These are phyloP conservation scores for Ctenopoma kingsleyae DNA, from an alignment of 2,797 vertebrate genomes.

Conservation along the genomic window DNA sequence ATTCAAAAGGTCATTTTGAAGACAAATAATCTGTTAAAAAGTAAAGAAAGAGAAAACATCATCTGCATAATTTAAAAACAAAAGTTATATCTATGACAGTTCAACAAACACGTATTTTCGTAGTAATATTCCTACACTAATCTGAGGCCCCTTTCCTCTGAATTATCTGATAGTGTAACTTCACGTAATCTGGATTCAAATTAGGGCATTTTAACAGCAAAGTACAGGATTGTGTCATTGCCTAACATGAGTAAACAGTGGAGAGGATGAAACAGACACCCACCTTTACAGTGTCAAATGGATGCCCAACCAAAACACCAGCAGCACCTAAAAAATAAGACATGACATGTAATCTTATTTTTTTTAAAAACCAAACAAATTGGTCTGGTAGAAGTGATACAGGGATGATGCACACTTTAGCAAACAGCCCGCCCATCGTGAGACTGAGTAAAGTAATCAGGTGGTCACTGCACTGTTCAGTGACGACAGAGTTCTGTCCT, in stretches of 20 bases:
- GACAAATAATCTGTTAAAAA: no score
- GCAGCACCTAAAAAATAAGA: constrained; percentile 88
- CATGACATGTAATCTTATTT: background rate
- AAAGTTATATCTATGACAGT: no score
- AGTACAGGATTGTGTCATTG: constrained; percentile 9
- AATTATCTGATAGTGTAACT: background rate
- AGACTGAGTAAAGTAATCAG: constrained; percentile 20
- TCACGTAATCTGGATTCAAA: constrained; percentile 31
- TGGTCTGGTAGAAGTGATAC: background rate
- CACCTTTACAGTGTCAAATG: constrained; percentile 98
- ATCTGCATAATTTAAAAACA: no score
- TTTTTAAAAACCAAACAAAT: background rate
- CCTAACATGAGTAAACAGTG: constrained; percentile 31
- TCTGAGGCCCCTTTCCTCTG: background rate
- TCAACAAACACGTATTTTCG: background rate
- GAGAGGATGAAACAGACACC: constrained; percentile 68
- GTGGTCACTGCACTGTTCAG: constrained; percentile 40
- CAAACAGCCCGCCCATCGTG: constrained; percentile 1
- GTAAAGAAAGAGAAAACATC: background rate
- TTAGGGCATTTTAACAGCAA: constrained; percentile 12
- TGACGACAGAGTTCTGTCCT: constrained; percentile 52
- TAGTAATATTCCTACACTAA: background rate
- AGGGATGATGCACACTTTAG: background rate
- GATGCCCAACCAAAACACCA: constrained; percentile 96
- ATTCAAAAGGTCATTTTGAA: background rate